Evolutionary conservation across 2,113 vertebrate genomes (phyloP).

Genomic region (Menidia beryllina): DNA sequence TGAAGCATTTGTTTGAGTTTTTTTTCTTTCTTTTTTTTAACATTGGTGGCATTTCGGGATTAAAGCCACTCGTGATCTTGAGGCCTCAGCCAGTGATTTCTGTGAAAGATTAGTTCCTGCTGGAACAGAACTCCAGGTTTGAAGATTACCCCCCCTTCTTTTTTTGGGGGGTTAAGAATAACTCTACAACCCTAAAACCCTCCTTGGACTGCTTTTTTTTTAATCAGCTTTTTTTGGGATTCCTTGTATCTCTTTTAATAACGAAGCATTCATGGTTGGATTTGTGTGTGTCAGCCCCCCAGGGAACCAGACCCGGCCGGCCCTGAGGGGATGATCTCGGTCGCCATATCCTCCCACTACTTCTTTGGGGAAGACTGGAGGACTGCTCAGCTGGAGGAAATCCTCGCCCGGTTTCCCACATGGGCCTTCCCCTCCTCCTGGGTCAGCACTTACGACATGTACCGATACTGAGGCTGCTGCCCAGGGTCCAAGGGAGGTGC

Average conservation of each 20-base stretch:
- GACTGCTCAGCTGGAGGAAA: conserved; percentile 83
- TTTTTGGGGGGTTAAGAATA: background rate
- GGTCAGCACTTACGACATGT: conserved; percentile 94
- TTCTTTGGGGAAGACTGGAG: conserved; percentile 88
- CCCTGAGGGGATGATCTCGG: conserved; percentile 86
- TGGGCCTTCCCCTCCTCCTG: conserved; percentile 93
- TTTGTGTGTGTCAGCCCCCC: conserved; percentile 64
- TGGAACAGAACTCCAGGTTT: background rate
- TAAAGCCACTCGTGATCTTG: background rate
- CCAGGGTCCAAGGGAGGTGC: too few relatives aligned
- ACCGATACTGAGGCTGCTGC: conserved; percentile 76
- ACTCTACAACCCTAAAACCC: background rate
- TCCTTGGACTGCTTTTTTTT: background rate
- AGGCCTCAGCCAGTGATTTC: background rate
- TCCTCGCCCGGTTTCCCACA: conserved; percentile 86
- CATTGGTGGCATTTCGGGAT: conserved; percentile 22
- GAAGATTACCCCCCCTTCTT: background rate
- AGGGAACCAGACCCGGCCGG: conserved; percentile 76
- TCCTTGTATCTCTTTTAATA: background rate
- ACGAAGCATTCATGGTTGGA: background rate
- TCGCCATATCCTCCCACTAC: conserved; percentile 92
- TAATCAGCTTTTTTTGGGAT: background rate
- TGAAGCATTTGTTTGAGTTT: too few relatives aligned
- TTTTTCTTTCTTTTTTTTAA: conserved; percentile 6
- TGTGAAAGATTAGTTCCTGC: conserved; percentile 16